Evolutionary conservation across 2,888 invertebrate species (phyloP).

Genomic region (Trachelus tabidus): DNA sequence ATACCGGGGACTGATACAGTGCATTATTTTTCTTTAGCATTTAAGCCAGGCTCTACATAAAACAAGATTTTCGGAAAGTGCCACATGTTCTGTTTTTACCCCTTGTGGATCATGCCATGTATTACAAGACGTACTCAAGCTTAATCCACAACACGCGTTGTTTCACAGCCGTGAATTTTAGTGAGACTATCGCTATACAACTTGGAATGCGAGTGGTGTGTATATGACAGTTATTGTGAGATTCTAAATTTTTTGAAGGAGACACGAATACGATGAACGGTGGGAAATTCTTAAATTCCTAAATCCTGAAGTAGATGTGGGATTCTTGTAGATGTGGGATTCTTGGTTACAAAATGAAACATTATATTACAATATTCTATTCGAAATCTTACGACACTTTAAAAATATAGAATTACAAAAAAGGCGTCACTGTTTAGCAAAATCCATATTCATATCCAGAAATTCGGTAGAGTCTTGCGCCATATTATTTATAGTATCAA

Average conservation of each 20-base stretch:
- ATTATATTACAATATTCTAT: neutral
- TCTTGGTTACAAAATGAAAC: neutral
- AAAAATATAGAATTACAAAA: neutral
- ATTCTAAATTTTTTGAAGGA: neutral
- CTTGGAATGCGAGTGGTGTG: neutral
- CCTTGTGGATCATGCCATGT: constrained; percentile 15
- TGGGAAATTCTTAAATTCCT: neutral
- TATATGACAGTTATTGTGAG: neutral
- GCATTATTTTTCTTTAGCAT: constrained; percentile 11
- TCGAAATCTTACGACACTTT: neutral
- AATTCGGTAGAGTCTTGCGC: no score
- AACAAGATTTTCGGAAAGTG: constrained; percentile 14
- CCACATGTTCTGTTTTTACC: constrained; percentile 1
- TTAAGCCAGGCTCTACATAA: constrained; percentile 13
- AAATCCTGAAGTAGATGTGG: neutral
- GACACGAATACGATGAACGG: neutral
- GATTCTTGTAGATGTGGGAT: neutral
- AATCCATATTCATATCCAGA: neutral
- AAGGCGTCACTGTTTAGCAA: neutral
- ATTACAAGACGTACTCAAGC: constrained; percentile 13
- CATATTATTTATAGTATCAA: neutral
- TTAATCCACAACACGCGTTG: constrained; percentile 18
- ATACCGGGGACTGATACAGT: neutral
- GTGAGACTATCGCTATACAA: constrained; percentile 2
- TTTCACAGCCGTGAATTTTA: constrained; percentile 19